Evolutionary conservation across 2,888 invertebrate species (phyloP), one percentile per base, ranked within the genome.

Genomic region (Loripinus fragilis): DNA sequence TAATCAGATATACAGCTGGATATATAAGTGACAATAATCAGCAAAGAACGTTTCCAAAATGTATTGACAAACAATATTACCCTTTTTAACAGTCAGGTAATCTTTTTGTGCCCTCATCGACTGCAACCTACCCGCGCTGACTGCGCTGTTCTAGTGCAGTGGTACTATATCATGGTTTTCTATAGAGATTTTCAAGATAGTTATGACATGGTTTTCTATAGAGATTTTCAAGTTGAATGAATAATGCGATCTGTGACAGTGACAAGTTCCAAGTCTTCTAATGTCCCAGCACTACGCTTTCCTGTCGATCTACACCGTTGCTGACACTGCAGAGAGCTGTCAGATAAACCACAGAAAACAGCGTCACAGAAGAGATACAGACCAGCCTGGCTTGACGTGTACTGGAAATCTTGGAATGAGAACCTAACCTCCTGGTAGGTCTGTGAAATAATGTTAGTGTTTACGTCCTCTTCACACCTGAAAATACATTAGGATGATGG

Each of bases 401-500:
- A 48, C 41, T 74, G 67, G 17, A 78, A 74, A 25, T 65, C 69
- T 30, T 71, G n/a, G 50, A 78, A 78, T 65, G 71, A 67, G 28
- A 79, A 72, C 41, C 50, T 71, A 5, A 75, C 72, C 52, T 79
- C 79, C 60, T 79, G 79, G 8, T 55, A 69, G 1, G 72, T 28
- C 1, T 50, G 48, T 33, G 74, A 71, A 12, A 79, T 50, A 35
- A 79, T 52, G 38, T 72, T 74, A n/a, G 79, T 75, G 41, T 72
- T 75, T 0, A 50, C 25, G 72, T 79, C 79, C 5, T 25, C 45
- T 45, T 71, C 79, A 52, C 79, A 79, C 12, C 79, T 79, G 74
- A 30, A 71, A 55, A 38, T 35, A 38, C 17, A 25, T 25, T n/a
- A n/a, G n/a, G n/a, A n/a, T n/a, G n/a, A n/a, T n/a, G n/a, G n/a